Percentiles rank a stretch among this genome's conserved stretches.
Evolutionary conservation across 37 sponge, comb jelly and placozoan genomes (phyloP).

Genomic region (Corticium candelabrum): DNA sequence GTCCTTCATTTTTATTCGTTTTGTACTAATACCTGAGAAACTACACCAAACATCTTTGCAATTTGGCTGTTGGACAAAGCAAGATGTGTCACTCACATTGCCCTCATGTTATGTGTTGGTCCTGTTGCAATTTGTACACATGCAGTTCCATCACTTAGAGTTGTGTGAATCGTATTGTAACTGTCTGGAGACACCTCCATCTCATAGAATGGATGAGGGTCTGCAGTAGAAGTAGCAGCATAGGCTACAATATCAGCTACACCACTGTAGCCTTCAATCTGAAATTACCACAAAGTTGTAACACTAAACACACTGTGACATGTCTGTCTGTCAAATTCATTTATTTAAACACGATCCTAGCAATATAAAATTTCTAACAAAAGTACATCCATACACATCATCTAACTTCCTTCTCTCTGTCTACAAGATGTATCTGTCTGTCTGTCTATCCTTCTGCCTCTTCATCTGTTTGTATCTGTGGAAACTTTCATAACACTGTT

Average conservation of each 20-base stretch:
- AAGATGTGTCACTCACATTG: neutral
- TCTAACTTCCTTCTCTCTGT: too few relatives aligned
- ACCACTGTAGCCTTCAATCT: neutral
- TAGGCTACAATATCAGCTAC: neutral
- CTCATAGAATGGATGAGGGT: neutral
- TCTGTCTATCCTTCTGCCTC: too few relatives aligned
- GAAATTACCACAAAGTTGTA: too few relatives aligned
- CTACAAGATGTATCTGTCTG: too few relatives aligned
- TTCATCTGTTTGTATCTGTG: too few relatives aligned
- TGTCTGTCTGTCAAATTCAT: too few relatives aligned
- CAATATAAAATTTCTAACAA: too few relatives aligned
- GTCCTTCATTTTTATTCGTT: neutral
- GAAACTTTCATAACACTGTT: too few relatives aligned
- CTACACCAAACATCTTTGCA: neutral
- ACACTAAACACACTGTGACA: neutral
- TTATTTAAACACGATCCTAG: too few relatives aligned
- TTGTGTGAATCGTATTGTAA: neutral
- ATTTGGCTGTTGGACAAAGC: neutral
- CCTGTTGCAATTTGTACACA: neutral
- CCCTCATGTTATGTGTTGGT: neutral
- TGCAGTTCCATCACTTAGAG: neutral
- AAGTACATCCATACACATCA: too few relatives aligned
- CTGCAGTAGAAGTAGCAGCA: neutral
- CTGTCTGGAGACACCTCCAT: neutral
- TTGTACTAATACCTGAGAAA: neutral